Evolutionary conservation across 2,113 vertebrate genomes (phyloP).

Genomic region (Nyctibius bracteatus): DNA sequence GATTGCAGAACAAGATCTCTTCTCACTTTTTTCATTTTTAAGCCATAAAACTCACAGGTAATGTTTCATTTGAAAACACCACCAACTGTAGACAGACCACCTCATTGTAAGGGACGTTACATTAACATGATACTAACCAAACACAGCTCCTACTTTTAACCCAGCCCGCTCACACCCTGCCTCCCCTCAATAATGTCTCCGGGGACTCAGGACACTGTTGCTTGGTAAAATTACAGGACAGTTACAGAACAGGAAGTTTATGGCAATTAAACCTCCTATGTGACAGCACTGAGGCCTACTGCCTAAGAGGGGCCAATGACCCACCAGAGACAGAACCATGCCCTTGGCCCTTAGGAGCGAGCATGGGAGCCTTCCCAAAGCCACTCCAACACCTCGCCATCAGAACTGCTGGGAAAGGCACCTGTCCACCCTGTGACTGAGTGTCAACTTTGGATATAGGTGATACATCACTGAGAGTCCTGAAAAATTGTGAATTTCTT

Average conservation of each 20-base stretch:
- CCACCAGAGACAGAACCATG: background rate
- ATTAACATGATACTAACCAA: background rate
- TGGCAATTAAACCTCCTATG: background rate
- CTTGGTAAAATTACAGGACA: background rate
- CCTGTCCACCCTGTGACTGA: rapidly evolving
- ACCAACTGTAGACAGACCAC: background rate
- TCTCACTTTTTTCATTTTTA: background rate
- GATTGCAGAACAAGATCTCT: background rate
- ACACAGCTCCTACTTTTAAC: background rate
- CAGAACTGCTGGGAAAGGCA: background rate
- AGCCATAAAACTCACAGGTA: background rate
- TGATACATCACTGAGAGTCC: background rate
- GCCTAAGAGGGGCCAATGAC: background rate
- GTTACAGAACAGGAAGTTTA: background rate
- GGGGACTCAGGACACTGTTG: background rate
- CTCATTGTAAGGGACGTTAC: rapidly evolving
- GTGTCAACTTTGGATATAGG: background rate
- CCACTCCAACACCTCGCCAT: rapidly evolving
- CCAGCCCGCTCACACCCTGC: background rate
- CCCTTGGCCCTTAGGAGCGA: background rate
- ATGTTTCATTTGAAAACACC: background rate
- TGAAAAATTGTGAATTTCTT: background rate
- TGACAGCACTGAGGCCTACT: background rate
- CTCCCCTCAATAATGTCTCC: background rate
- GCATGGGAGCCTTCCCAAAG: background rate